phyloP scores from a whole-genome alignment of 2,888 invertebrate genomes.

The Seira sanloemensis region DNA sequence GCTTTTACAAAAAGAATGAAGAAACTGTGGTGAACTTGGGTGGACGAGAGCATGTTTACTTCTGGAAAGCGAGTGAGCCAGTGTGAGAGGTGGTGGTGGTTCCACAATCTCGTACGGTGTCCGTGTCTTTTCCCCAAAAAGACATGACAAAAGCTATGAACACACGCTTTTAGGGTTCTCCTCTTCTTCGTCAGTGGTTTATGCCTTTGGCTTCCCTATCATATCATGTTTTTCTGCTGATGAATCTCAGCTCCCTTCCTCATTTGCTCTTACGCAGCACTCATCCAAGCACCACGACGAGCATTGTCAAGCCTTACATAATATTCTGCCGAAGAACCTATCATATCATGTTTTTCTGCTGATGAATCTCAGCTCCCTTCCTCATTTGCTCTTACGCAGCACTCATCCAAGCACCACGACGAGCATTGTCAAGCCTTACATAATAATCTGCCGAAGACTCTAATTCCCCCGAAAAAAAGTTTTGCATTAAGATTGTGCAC shows the following conservation, averaged over 20 bases:
- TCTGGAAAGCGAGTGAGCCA: background rate
- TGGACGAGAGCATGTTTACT: background rate
- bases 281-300: slow-evolving; percentile 42
- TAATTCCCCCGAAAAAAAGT: slow-evolving; percentile 37
- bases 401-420: slow-evolving; percentile 45
- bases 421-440: background rate
- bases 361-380: slow-evolving; percentile 59
- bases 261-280: slow-evolving; percentile 57
- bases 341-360: background rate
- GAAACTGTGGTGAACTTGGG: background rate
- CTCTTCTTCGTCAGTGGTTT: too few species aligned
- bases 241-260: slow-evolving; percentile 59
- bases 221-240: slow-evolving; percentile 18
- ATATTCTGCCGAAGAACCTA: too few species aligned
- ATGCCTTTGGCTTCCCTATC: background rate
- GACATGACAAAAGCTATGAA: background rate
- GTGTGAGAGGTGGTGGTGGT: background rate
- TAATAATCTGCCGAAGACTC: slow-evolving; percentile 27
- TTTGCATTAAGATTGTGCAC: too few species aligned
- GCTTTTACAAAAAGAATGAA: background rate
- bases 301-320: background rate
- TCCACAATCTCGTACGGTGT: background rate
- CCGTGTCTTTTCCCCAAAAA: background rate
- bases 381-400: slow-evolving; percentile 59
- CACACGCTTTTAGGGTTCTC: background rate